Evolutionary conservation across 2,113 vertebrate species (phyloP).

Genomic region (Charina bottae): DNA sequence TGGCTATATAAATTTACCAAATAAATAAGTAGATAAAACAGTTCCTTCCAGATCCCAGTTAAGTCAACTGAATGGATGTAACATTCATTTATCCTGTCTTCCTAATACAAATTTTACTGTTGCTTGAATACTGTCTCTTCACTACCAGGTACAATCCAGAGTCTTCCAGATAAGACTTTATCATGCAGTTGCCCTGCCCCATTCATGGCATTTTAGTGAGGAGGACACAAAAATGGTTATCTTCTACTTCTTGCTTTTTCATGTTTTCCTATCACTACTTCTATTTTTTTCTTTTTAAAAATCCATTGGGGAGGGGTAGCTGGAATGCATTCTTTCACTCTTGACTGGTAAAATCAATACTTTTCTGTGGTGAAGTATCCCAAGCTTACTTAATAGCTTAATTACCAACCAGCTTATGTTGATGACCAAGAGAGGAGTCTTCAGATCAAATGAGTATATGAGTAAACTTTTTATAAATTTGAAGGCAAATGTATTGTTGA

Average conservation of each 20-base stretch:
- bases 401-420: background rate
- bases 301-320: no score
- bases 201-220: no score
- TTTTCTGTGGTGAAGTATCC: background rate
- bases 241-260: background rate
- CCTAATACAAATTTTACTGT: background rate
- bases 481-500: background rate
- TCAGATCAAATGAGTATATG: background rate
- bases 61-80: background rate
- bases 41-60: background rate
- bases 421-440: background rate
- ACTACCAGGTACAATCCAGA: background rate
- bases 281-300: no score
- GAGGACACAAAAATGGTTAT: no score
- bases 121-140: background rate
- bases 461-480: background rate
- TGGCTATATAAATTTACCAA: background rate
- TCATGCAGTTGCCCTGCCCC: no score
- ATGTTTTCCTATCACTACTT: no score
- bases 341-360: no score
- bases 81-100: background rate
- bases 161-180: background rate
- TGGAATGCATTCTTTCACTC: no score
- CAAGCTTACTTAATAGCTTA: background rate
- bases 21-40: background rate